Base-by-base conservation (phyloP, 2,113 vertebrate species). In the Lontra canadensis region DNA sequence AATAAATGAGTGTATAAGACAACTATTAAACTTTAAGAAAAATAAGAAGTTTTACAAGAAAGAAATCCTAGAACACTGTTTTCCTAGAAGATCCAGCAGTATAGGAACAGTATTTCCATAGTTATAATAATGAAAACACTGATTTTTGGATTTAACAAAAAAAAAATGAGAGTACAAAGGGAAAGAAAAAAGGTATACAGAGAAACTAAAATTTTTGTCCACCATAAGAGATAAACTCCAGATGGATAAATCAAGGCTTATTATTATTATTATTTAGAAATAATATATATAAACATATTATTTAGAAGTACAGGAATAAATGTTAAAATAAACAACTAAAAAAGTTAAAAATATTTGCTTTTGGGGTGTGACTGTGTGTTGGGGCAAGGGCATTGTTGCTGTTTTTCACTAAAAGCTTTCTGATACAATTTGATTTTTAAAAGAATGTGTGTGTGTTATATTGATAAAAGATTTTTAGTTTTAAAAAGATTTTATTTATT, bases 1-100 rank as follows among this genome's bases (percentile, higher is more conserved):
- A 96, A 61, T 44, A 81, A 89, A 63, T 76, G 85, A 84, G 21
- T 93, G 49, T 83, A 90, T n/a, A 49, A 71, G 26, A 36, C 29
- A 79, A 74, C 25, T 55, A 34, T 76, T 76, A 81, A 81, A 96
- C 84, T 94, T 42, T 29, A 92, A 85, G 78, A 88, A 95, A 91
- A 94, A 55, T 29, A 74, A 52, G 65, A 81, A 42, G 31, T 57
- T 89, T 89, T 96, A 74, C 21, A 92, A 82, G 78, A 82, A 94
- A 87, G 47, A 86, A 76, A 92, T 92, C 18, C 18, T 73, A 90
- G 69, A 59, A 63, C 36, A 69, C 15, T n/a, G 26, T 39, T 76
- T 92, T 69, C 4, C 57, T 61, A 57, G 71, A 83, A 76, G 12
- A 55, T 23, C 29, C 73, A 69, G 44, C 18, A 80, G 34, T 47